These are phyloP conservation scores for Centropus unirufus DNA, from an alignment of 2,113 vertebrate genomes.

Conservation along the genomic window DNA sequence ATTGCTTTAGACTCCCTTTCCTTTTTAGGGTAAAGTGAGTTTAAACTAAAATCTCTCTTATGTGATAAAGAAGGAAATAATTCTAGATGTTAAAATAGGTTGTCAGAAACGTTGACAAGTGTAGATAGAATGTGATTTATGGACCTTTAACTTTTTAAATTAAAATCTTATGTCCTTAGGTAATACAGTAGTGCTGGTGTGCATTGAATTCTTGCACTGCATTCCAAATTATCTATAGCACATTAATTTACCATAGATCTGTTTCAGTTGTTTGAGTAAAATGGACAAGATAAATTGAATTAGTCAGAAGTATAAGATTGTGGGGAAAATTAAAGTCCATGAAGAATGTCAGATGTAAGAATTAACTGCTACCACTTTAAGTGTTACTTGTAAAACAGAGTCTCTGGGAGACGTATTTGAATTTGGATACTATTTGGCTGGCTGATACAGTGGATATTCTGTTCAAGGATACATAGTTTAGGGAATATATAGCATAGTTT, in stretches of 20 bases:
- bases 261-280: conserved; percentile 75
- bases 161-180: conserved; percentile 77
- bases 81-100: conserved; percentile 77
- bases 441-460: background rate
- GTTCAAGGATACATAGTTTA: background rate
- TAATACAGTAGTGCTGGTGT: conserved; percentile 62
- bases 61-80: conserved; percentile 76
- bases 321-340: conserved; percentile 46
- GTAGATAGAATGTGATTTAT: conserved; percentile 78
- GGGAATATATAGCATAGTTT: background rate
- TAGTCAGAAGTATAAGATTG: conserved; percentile 71
- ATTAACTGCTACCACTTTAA: conserved; percentile 51
- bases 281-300: conserved; percentile 78
- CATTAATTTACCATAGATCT: conserved; percentile 76
- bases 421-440: background rate
- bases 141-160: conserved; percentile 79
- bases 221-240: conserved; percentile 73
- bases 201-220: conserved; percentile 69
- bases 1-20: background rate
- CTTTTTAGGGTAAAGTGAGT: conserved; percentile 52
- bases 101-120: conserved; percentile 78
- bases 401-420: background rate
- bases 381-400: background rate
- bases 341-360: conserved; percentile 63
- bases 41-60: conserved; percentile 65